These are phyloP conservation scores for Streptopelia turtur DNA, from an alignment of 2,797 vertebrate species.

Conservation along the genomic window DNA sequence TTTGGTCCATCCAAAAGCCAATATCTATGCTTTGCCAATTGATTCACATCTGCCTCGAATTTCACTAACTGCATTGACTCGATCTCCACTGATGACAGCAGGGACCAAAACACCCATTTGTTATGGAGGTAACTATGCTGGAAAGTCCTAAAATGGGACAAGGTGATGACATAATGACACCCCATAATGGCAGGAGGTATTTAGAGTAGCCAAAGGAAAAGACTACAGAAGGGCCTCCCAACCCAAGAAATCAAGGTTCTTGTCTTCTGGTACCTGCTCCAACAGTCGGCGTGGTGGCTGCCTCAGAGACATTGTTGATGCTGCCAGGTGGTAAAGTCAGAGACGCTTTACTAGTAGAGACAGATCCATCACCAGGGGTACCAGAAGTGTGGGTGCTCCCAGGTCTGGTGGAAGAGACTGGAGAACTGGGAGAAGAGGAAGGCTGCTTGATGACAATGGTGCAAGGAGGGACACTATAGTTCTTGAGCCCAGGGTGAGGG, in stretches of 20 bases:
- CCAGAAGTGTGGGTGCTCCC: not conserved
- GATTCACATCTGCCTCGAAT: not conserved
- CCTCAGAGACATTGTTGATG: not conserved
- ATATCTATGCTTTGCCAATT: fast-evolving
- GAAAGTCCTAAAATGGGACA: not conserved
- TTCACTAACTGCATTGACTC: not conserved
- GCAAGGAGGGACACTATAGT: fast-evolving
- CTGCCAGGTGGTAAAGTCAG: not conserved
- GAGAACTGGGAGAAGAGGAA: not conserved
- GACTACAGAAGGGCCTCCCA: not conserved
- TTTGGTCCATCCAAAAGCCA: not conserved
- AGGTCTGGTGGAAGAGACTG: not conserved
- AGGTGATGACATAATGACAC: not conserved
- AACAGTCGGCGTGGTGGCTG: fast-evolving
- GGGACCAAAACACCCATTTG: not conserved
- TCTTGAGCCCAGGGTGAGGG: not conserved
- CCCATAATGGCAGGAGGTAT: not conserved
- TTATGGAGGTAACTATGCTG: fast-evolving
- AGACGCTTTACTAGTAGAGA: not conserved
- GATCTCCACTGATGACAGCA: not conserved
- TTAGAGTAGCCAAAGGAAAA: not conserved
- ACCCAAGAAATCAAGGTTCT: not conserved
- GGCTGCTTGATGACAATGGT: not conserved
- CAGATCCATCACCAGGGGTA: fast-evolving
- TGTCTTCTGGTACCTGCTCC: not conserved